Evolutionary conservation across 2,113 vertebrate species (phyloP).

Genomic region (Echinops telfairi): DNA sequence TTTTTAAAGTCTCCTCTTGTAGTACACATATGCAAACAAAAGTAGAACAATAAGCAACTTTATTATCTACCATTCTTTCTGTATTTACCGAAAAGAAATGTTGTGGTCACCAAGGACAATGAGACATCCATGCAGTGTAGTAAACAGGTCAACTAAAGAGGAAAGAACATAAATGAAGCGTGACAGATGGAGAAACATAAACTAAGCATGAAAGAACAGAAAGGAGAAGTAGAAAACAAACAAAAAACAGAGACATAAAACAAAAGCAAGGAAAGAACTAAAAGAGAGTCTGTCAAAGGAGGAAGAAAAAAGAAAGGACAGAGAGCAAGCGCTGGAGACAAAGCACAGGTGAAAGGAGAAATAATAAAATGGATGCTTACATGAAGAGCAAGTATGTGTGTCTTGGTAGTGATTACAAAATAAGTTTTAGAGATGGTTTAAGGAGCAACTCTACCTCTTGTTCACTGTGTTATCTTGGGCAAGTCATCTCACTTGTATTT

Average conservation of each 20-base stretch:
- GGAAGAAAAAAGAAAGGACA: neutral
- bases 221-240: neutral
- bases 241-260: neutral
- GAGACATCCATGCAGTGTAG: too few relatives aligned
- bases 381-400: neutral
- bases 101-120: neutral
- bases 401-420: neutral
- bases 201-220: neutral
- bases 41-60: neutral
- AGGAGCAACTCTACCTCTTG: neutral
- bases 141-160: neutral
- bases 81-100: conserved; percentile 6
- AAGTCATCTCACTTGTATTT: neutral
- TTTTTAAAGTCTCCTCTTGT: too few relatives aligned
- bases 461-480: neutral
- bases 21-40: neutral
- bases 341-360: neutral
- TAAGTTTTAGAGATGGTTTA: neutral
- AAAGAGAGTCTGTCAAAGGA: neutral
- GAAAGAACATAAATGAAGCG: neutral
- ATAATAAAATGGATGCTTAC: too few relatives aligned
- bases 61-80: neutral
- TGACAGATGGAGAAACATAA: neutral
- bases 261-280: neutral
- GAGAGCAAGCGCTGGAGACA: neutral